Percentiles rank a stretch among this genome's conserved stretches.
These are phyloP conservation scores for Lacerta agilis DNA, from an alignment of 2,797 vertebrate genomes.

Conservation along the genomic window DNA sequence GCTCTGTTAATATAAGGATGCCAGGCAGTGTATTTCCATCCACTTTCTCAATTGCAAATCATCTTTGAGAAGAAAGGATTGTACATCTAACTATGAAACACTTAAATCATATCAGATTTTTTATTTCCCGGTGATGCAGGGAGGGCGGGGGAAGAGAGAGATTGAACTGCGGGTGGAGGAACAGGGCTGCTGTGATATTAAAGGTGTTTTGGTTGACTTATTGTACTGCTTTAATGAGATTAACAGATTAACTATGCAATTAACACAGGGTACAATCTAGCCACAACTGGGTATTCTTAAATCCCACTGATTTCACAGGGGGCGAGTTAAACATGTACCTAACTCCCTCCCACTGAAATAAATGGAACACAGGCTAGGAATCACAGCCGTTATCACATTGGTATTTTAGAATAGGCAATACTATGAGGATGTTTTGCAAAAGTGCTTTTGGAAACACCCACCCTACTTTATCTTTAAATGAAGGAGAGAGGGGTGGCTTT, in stretches of 20 bases:
- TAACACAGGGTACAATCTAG: not conserved
- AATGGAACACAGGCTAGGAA: not conserved
- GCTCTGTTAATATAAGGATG: slow-evolving; percentile 48
- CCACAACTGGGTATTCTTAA: not conserved
- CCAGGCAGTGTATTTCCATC: slow-evolving; percentile 31
- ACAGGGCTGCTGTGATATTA: not conserved
- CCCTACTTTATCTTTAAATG: no score
- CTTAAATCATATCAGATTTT: not conserved
- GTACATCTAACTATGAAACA: not conserved
- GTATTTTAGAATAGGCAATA: not conserved
- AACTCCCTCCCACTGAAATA: not conserved
- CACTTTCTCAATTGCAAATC: slow-evolving; percentile 32
- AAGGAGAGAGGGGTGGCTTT: no score
- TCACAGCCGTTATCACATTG: not conserved
- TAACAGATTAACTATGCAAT: not conserved
- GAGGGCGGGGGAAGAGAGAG: not conserved
- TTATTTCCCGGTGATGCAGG: no score
- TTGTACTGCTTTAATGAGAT: not conserved
- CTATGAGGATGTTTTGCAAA: not conserved
- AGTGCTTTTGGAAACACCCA: no score
- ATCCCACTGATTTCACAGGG: no score
- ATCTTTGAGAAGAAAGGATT: slow-evolving; percentile 25
- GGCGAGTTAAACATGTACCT: not conserved
- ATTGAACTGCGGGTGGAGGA: not conserved
- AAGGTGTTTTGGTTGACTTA: not conserved